Percentiles rank a stretch among this genome's conserved stretches.
These are phyloP conservation scores for Liasis olivaceus DNA, from an alignment of 2,797 vertebrate species.

Conservation along the genomic window DNA sequence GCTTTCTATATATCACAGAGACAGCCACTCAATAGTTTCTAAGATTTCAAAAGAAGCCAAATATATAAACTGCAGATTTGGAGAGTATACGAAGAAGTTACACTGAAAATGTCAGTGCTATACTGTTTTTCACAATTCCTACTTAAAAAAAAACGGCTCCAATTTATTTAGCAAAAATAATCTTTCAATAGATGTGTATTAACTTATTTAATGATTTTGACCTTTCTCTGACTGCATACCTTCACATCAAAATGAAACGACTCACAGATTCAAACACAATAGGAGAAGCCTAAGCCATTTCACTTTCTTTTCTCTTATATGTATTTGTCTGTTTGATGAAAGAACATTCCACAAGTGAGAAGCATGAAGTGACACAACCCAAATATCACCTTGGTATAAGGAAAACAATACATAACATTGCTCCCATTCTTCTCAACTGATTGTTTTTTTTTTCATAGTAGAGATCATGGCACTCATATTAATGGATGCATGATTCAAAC, in stretches of 20 bases:
- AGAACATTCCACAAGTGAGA: not conserved
- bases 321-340: not conserved
- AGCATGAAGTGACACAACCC: not conserved
- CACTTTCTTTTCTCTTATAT: not conserved
- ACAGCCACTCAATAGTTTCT: not conserved
- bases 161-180: not conserved
- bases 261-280: not conserved
- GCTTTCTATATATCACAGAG: not conserved
- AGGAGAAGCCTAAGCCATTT: not conserved
- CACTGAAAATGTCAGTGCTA: not conserved
- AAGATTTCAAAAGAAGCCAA: not conserved
- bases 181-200: not conserved
- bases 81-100: conserved; percentile 4
- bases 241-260: not conserved
- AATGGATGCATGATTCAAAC: not conserved
- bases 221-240: not conserved
- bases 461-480: not conserved
- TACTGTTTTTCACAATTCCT: not conserved
- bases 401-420: not conserved
- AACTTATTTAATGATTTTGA: not conserved
- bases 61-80: not conserved
- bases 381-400: not conserved
- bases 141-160: not conserved
- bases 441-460: not conserved
- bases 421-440: not conserved